Evolutionary conservation across 2,888 invertebrate species (phyloP).

Genomic region (Bimastos eiseni): DNA sequence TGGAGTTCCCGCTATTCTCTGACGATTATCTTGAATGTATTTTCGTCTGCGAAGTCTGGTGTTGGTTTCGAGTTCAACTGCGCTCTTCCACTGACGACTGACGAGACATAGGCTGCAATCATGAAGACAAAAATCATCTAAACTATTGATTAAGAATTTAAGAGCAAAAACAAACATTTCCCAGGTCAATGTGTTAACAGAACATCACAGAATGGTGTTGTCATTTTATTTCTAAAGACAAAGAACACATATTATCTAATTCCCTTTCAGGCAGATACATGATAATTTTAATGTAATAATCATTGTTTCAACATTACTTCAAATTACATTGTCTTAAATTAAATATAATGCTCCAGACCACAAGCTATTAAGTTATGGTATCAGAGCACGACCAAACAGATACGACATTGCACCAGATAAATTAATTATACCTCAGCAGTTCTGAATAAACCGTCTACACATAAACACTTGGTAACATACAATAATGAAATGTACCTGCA

Average conservation of each 20-base stretch:
- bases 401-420: neutral
- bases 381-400: neutral
- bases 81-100: neutral
- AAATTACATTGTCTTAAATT: no score
- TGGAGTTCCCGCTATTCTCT: neutral
- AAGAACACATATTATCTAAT: neutral
- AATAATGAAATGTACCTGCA: neutral
- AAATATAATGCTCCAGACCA: neutral
- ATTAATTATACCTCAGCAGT: neutral
- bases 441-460: neutral
- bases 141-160: no score
- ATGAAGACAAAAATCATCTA: neutral
- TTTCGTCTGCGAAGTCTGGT: conserved; percentile 5
- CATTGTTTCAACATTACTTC: neutral
- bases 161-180: no score
- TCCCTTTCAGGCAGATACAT: neutral
- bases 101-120: neutral
- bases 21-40: neutral
- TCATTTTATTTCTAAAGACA: no score
- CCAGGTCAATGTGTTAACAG: no score
- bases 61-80: neutral
- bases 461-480: neutral
- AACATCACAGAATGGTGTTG: no score
- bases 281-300: neutral
- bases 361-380: neutral